Evolutionary conservation across 2,113 vertebrate genomes (phyloP).

Genomic region (Polypterus senegalus): DNA sequence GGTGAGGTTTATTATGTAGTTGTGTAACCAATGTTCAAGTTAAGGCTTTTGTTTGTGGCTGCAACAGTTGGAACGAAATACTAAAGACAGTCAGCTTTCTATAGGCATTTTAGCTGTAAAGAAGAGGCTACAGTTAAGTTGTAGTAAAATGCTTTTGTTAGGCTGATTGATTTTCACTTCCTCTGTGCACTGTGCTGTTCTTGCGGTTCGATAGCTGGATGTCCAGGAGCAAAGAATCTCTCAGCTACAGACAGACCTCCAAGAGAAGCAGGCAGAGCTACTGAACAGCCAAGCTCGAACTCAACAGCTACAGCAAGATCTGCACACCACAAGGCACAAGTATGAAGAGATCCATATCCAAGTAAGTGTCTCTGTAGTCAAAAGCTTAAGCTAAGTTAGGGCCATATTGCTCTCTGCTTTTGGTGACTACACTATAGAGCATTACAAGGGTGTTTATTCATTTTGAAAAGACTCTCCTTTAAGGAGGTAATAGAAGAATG

Average conservation of each 20-base stretch:
- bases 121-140: slow-evolving; percentile 26
- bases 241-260: slow-evolving; percentile 64
- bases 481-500: too few species aligned
- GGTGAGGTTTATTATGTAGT: neutral
- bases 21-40: too few species aligned
- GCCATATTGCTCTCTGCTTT: too few species aligned
- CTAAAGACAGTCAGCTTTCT: too few species aligned
- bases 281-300: slow-evolving; percentile 42
- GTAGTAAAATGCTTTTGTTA: slow-evolving; percentile 31
- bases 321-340: slow-evolving; percentile 33
- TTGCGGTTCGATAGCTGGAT: slow-evolving; percentile 81
- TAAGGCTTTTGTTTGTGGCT: too few species aligned
- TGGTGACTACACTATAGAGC: too few species aligned
- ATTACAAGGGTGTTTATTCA: too few species aligned
- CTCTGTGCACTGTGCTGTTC: slow-evolving; percentile 50
- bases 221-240: slow-evolving; percentile 74
- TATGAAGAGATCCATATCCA: slow-evolving; percentile 42
- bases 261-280: slow-evolving; percentile 61
- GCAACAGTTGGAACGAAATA: too few species aligned
- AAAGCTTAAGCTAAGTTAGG: too few species aligned
- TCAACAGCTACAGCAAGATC: slow-evolving; percentile 38
- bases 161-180: slow-evolving; percentile 85
- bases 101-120: slow-evolving; percentile 9
- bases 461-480: too few species aligned
- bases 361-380: slow-evolving; percentile 36